Base-by-base conservation (phyloP, 2,888 invertebrate genomes). In the Margaritifera margaritifera region DNA sequence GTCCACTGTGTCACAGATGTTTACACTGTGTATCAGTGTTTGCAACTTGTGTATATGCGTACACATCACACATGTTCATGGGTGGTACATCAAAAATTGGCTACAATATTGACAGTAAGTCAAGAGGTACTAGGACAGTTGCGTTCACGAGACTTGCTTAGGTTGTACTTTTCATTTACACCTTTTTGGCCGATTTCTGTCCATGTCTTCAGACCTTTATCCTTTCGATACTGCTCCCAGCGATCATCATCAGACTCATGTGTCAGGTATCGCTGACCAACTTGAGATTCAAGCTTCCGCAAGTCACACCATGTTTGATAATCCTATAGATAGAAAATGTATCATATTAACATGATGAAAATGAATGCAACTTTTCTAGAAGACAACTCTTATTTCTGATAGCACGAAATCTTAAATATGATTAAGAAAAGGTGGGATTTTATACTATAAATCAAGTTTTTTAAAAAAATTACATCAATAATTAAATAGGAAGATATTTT, bases 221-320 rank as follows among this genome's bases (percentile, higher is more conserved):
- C 90, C 64, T 86, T 85, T 50, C 92, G 90, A 87, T 91, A 92
- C 50, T 92, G 91, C 81, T 93, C 93, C 97, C 97, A 97, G 79
- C 96, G 93, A n/a, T 94, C 93, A 89, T 98, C 97, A 88, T 98
- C 97, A 50, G 95, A 95, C 89, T 96, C 96, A 82, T 97, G 96
- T 11, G 97, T 97, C 77, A 97, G 91, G 91, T 96, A 97, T 22
- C 96, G 93, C 74, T 93, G 92, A 42, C 94, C 94, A 53, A 95
- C 93, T 56, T 92, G 66, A 50, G 78, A 92, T 91, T 99, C 98
- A 66, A 99, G 92, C 82, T 94, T 93, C 66, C 98, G 93, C 84
- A 99, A 92, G 91, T 99, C 99, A 82, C 93, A 94, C 97, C 98
- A 99, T 6, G 98, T 97, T 90, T 96, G 94, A 88, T 95, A 95